Evolutionary conservation across 64 coral and sea anemone species (phyloP).

Genomic region (Montipora capricornis): DNA sequence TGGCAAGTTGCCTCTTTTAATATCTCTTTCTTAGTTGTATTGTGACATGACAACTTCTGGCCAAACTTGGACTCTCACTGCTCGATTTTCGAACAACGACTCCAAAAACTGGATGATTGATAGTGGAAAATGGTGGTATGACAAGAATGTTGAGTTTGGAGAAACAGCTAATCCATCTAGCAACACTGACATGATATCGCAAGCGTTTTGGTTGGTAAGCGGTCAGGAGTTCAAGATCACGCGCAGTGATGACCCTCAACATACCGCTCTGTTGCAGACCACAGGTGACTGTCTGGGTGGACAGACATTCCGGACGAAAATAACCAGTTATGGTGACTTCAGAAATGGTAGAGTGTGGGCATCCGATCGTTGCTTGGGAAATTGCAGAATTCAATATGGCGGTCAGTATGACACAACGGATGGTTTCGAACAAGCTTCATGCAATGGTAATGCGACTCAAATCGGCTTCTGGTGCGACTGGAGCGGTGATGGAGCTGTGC

Average conservation of each 20-base stretch:
- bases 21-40: no score
- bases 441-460: not conserved
- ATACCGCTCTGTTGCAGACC: slow-evolving; percentile 6
- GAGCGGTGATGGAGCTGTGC: not conserved
- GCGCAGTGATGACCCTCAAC: slow-evolving; percentile 35
- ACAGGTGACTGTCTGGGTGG: not conserved
- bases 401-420: not conserved
- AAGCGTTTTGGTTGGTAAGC: no score
- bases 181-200: no score
- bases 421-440: not conserved
- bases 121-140: no score
- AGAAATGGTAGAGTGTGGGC: not conserved
- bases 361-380: not conserved
- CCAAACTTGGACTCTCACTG: no score
- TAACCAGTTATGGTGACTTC: slow-evolving; percentile 32
- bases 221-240: slow-evolving; percentile 35
- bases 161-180: no score
- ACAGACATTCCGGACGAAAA: slow-evolving; percentile 42
- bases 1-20: no score
- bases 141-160: no score
- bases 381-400: slow-evolving; percentile 4
- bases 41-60: no score
- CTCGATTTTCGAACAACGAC: no score
- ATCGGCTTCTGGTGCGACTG: slow-evolving; percentile 24
- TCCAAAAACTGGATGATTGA: no score